Base-by-base conservation (phyloP, 2,797 vertebrate species). In the Anguilla obscura region DNA sequence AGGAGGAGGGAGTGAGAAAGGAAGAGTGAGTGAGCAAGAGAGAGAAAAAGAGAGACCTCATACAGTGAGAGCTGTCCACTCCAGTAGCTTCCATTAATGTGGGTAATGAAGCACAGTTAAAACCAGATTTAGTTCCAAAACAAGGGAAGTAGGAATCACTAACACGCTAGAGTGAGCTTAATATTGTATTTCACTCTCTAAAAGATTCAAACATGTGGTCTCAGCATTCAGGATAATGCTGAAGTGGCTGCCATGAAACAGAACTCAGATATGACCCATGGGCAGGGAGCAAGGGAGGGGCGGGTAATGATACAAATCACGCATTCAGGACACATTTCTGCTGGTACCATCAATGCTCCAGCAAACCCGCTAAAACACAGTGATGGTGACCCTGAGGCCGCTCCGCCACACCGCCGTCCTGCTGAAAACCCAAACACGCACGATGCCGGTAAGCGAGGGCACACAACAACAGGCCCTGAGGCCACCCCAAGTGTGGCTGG, bases 111-210 rank as follows among this genome's bases (percentile, higher is more conserved):
- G 52, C 52, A 52, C 82, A 84, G 52, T 56, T 6, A 48, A 33
- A 12, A 84, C 82, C 45, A 84, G 52, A 84, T 54, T 84, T 84
- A 84, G 82, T 30, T n/a, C 48, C 52, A 84, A 56, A 45, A 82
- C 79, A 82, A 6, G 40, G 40, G 36, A 82, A 82, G 45, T 9
- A 82, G n/a, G 40, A 82, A 48, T 82, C 40, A 82, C 50, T 82
- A 50, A 36, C 8, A 48, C 0, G 36, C 76, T 48, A 80, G 76
- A 80, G 76, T n/a, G 76, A 82, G 79, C 8, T 6, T 50, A 8
- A 50, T 6, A 50, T 8, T 9, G 76, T 80, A 80, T n/a, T 50
- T 50, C 79, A 50, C 18, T 30, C 45, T 50, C 24, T 3, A 82
- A 82, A 82, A 50, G 18, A 82, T n/a, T n/a, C 79, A 82, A 82